Conservation (phyloP, 2,888 invertebrate species). For the Anticlea derivata region DNA sequence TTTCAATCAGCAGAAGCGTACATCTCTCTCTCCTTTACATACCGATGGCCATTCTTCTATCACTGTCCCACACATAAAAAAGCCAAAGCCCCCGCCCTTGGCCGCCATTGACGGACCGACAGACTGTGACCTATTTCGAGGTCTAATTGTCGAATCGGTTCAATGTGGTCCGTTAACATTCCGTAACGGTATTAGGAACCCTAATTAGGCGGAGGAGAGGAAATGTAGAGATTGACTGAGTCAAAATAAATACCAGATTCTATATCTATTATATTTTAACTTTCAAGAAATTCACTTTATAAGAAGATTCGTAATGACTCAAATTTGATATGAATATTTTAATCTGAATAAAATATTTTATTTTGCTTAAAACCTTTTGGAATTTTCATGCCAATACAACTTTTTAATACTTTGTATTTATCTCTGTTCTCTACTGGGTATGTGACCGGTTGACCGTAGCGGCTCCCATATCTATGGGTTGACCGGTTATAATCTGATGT, state of each 20-base stretch:
- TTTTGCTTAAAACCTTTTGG: no score
- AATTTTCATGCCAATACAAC: no score
- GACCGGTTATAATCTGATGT: no score
- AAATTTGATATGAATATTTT: no score
- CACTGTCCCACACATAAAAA: slow-evolving; percentile 38
- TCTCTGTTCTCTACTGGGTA: neutral
- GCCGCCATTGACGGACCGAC: slow-evolving; percentile 49
- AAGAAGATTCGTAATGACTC: no score
- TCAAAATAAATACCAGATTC: no score
- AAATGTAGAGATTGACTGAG: no score
- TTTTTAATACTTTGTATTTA: no score
- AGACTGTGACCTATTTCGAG: slow-evolving; percentile 58
- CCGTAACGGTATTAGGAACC: slow-evolving; percentile 9
- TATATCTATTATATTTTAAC: no score
- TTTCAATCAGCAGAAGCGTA: slow-evolving; percentile 39
- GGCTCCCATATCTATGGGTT: no score
- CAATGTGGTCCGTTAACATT: slow-evolving; percentile 17
- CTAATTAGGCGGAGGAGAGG: neutral
- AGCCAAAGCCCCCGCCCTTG: slow-evolving; percentile 63
- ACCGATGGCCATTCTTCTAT: slow-evolving; percentile 30
- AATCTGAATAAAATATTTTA: no score
- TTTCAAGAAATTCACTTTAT: no score
- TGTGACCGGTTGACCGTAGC: slow-evolving; percentile 29
- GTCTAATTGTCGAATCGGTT: slow-evolving; percentile 43
- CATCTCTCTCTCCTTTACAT: slow-evolving; percentile 37